Evolutionary conservation across 2,888 invertebrate species (phyloP).

Genomic region (Drosophila falleni): DNA sequence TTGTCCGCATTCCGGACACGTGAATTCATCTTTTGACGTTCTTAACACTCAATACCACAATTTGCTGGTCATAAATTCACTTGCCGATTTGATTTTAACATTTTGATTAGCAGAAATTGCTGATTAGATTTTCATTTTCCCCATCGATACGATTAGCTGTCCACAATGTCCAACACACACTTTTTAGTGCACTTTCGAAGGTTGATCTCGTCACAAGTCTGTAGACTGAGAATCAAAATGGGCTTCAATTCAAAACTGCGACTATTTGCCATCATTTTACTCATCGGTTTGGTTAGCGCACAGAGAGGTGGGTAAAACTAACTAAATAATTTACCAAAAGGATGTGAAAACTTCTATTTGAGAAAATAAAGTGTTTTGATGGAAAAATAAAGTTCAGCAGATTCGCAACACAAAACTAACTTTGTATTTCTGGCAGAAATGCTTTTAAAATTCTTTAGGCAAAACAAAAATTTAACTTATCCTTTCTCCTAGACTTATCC

Average conservation of each 20-base stretch:
- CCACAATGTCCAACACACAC: slow-evolving; percentile 6
- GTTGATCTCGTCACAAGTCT: slow-evolving; percentile 44
- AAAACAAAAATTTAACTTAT: too few relatives aligned
- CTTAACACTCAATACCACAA: slow-evolving; percentile 12
- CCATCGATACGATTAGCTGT: slow-evolving; percentile 22
- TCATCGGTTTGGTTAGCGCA: slow-evolving; percentile 31
- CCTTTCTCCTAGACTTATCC: too few relatives aligned
- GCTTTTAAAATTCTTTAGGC: too few relatives aligned
- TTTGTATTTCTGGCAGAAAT: too few relatives aligned
- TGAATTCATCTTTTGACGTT: slow-evolving; percentile 26
- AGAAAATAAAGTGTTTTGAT: neutral
- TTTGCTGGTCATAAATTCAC: slow-evolving; percentile 38
- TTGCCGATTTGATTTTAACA: slow-evolving; percentile 55
- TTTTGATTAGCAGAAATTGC: slow-evolving; percentile 54
- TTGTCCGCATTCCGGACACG: slow-evolving; percentile 17
- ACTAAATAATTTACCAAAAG: neutral
- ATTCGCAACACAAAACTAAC: too few relatives aligned
- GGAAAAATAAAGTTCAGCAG: neutral
- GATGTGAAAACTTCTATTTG: neutral
- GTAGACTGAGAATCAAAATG: slow-evolving; percentile 35
- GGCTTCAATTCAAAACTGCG: slow-evolving; percentile 17
- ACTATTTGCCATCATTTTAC: slow-evolving; percentile 28
- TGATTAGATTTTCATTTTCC: slow-evolving; percentile 63
- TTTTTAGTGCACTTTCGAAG: slow-evolving; percentile 49
- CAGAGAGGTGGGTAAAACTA: slow-evolving; percentile 46